Conservation (phyloP, 2,888 invertebrate species). For the Anagyrus pseudococci region DNA sequence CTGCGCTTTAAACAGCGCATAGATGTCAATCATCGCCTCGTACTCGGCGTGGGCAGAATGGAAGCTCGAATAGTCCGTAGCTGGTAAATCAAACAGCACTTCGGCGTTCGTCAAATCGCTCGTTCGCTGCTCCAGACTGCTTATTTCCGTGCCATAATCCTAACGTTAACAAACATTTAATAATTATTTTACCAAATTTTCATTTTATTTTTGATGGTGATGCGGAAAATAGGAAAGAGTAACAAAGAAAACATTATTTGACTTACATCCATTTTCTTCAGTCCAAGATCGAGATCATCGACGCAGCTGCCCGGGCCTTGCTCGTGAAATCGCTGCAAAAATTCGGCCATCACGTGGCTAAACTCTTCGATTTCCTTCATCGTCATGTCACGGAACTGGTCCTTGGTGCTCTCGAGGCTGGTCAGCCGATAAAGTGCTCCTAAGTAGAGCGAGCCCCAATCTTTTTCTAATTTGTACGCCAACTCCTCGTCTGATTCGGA, state of each 20-base stretch:
- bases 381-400: slow-evolving; percentile 84
- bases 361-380: slow-evolving; percentile 77
- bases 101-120: slow-evolving; percentile 75
- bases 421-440: slow-evolving; percentile 74
- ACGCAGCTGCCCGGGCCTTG: slow-evolving; percentile 85
- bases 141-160: slow-evolving; percentile 67
- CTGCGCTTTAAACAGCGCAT: slow-evolving; percentile 80
- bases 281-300: slow-evolving; percentile 77
- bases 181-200: no score
- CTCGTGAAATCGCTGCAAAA: slow-evolving; percentile 75
- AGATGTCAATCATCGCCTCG: slow-evolving; percentile 74
- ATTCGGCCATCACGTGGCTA: slow-evolving; percentile 64
- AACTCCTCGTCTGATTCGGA: slow-evolving; percentile 66
- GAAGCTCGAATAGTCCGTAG: slow-evolving; percentile 83
- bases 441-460: slow-evolving; percentile 75
- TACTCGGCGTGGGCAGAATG: slow-evolving; percentile 70
- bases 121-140: slow-evolving; percentile 70
- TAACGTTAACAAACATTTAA: no score
- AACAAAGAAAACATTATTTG: no score
- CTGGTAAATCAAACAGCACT: slow-evolving; percentile 84
- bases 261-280: slow-evolving; percentile 72
- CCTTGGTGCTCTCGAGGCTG: slow-evolving; percentile 81
- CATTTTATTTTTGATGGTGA: no score
- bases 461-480: slow-evolving; percentile 69
- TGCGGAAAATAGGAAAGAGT: no score